These are phyloP conservation scores for Andrena camellia DNA, from an alignment of 2,888 invertebrate genomes.

Conservation along the genomic window DNA sequence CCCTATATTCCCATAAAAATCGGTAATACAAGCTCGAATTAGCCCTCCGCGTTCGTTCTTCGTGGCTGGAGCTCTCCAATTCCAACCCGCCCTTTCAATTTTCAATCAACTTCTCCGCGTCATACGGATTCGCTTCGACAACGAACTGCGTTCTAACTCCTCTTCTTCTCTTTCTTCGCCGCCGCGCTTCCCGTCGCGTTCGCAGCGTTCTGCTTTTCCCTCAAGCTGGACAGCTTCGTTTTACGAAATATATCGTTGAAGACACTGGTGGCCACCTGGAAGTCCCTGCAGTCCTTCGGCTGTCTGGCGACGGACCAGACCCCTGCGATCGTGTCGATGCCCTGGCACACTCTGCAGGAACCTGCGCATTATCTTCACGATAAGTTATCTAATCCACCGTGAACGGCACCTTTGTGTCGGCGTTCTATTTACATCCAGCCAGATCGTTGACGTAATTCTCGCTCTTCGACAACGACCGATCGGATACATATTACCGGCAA, in stretches of 20 bases:
- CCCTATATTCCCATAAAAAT: background rate
- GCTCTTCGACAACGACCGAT: too few species aligned
- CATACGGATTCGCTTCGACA: conserved; percentile 41
- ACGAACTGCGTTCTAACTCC: conserved; percentile 19
- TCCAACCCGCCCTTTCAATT: background rate
- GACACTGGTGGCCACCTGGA: conserved; percentile 74
- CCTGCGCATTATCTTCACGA: conserved; percentile 59
- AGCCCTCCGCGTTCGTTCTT: background rate
- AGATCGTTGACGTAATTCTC: background rate
- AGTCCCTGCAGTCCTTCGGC: conserved; percentile 75
- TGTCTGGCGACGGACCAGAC: conserved; percentile 75
- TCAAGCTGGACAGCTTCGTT: conserved; percentile 61
- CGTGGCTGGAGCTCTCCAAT: conserved; percentile 6
- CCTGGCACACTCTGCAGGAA: conserved; percentile 78
- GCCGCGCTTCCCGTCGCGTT: conserved; percentile 6
- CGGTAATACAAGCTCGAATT: background rate
- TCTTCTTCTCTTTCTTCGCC: conserved; percentile 21
- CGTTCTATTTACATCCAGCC: background rate
- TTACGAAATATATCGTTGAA: conserved; percentile 77
- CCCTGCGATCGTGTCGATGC: conserved; percentile 78
- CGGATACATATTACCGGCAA: too few species aligned
- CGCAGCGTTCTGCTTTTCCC: conserved; percentile 46
- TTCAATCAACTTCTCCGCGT: conserved; percentile 29
- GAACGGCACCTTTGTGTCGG: background rate
- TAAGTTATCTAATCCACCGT: background rate